Evolutionary conservation across 2,888 invertebrate genomes (phyloP), one percentile per base, ranked within the genome.

Genomic region (Troides aeacus): DNA sequence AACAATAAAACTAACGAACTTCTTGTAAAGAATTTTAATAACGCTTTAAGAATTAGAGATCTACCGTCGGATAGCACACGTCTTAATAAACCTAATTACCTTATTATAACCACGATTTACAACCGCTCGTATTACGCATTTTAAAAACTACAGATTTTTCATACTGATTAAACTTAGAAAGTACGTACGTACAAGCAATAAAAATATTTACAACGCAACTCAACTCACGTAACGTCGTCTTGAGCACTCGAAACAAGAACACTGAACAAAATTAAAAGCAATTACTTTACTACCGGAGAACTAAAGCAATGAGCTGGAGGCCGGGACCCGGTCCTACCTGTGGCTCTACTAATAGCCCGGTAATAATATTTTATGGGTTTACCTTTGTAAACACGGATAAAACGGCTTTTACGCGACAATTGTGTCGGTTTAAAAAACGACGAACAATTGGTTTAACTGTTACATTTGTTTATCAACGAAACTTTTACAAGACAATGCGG

Each of bases 301-400:
- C 83, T 85, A 74, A 82, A 77, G 83, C 81, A 86, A 81, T 84
- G 87, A 85, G 86, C 88, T 85, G 87, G 83, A 82, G 77, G 83
- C 80, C 79, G 79, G 78, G 80, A 80, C 84, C 80, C 79, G 79
- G 79, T 81, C 81, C 86, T 90, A 91, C 91, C 91, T 92, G 92
- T 89, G 84, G 90, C 88, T 89, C 83, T 73, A 80, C 81, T 87
- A 88, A 88, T 85, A 84, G 86, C 84, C 81, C 82, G 81, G 88
- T 88, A 89, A 90, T 90, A 90, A 88, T 89, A 88, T 88, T 92
- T 90, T 91, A 92, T 87, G 87, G 87, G 87, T 84, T 86, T 89
- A 88, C 88, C 87, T 87, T 86, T 88, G 86, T 88, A 89, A 90
- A 90, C 88, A 89, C 82, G 86, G 83, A 83, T 86, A 86, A 87